Evolutionary conservation across 2,888 invertebrate genomes (phyloP).

Genomic region (Leucophenga maculata): DNA sequence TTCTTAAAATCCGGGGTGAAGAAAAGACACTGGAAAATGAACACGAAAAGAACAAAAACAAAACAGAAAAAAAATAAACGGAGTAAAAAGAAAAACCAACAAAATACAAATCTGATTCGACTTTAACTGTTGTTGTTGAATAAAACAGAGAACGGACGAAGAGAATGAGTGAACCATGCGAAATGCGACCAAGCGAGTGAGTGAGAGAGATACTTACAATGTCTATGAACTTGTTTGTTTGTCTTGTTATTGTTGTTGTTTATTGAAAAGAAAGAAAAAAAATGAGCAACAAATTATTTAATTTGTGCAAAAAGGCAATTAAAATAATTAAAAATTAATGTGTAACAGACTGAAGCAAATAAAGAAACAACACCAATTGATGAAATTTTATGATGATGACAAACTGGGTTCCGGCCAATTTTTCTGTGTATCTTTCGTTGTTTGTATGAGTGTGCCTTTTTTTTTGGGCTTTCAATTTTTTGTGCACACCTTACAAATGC

Average conservation of each 20-base stretch:
- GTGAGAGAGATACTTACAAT: neutral
- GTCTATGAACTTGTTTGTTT: neutral
- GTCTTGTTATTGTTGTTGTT: neutral
- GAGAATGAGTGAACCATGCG: neutral
- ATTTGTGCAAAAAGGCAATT: constrained; percentile 16
- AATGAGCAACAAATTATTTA: constrained; percentile 14
- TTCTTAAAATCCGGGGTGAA: no score
- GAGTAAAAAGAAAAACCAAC: neutral
- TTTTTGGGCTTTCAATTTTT: neutral
- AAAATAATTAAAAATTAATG: constrained; percentile 13
- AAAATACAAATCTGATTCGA: neutral
- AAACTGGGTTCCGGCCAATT: neutral
- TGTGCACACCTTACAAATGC: neutral
- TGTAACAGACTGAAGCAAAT: neutral
- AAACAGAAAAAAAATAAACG: neutral
- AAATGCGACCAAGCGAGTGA: neutral
- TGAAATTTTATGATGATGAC: neutral
- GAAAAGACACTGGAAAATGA: no score
- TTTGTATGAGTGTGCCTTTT: neutral
- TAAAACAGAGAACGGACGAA: neutral
- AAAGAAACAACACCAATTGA: neutral
- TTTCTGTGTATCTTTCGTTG: neutral
- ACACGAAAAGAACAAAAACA: no score
- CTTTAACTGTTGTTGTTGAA: neutral
- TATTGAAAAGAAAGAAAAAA: neutral